These are phyloP conservation scores for Thymelicus sylvestris DNA, from an alignment of 2,888 invertebrate species.

Conservation along the genomic window DNA sequence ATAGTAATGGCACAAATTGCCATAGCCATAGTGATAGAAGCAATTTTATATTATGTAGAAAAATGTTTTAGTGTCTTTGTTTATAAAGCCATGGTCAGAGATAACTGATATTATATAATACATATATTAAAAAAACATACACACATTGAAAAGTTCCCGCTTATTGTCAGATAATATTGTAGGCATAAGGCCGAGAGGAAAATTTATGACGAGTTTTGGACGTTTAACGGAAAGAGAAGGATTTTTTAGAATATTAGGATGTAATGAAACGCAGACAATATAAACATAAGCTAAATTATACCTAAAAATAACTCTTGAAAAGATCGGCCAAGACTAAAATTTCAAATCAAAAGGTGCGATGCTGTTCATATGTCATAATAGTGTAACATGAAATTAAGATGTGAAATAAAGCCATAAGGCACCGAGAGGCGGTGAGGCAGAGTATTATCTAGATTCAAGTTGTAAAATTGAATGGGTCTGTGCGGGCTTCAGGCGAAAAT, in stretches of 20 bases:
- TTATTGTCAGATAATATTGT: too few relatives aligned
- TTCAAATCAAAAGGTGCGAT: conserved; percentile 14
- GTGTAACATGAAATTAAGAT: conserved; percentile 44
- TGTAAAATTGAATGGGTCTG: conserved; percentile 75
- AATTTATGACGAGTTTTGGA: too few relatives aligned
- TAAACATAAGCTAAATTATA: too few relatives aligned
- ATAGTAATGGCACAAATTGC: neutral
- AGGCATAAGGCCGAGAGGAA: too few relatives aligned
- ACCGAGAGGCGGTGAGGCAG: conserved; percentile 54
- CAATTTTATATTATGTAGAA: neutral
- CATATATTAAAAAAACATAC: too few relatives aligned
- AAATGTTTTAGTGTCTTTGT: too few relatives aligned
- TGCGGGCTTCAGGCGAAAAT: conserved; percentile 59
- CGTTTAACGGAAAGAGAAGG: too few relatives aligned
- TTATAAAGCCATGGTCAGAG: too few relatives aligned
- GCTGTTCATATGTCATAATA: conserved; percentile 41
- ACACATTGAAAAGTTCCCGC: too few relatives aligned
- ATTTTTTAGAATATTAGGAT: too few relatives aligned
- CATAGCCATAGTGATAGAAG: neutral
- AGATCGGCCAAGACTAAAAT: neutral
- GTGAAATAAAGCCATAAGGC: conserved; percentile 59
- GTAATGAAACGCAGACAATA: too few relatives aligned
- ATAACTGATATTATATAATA: too few relatives aligned
- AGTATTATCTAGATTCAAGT: conserved; percentile 70
- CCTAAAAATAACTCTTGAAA: neutral